A percentile compares a stretch with the other conserved stretches of the same genome.
Evolutionary conservation across 2,797 vertebrate species (phyloP).

Genomic region (Petrocephalus schoutedeni): DNA sequence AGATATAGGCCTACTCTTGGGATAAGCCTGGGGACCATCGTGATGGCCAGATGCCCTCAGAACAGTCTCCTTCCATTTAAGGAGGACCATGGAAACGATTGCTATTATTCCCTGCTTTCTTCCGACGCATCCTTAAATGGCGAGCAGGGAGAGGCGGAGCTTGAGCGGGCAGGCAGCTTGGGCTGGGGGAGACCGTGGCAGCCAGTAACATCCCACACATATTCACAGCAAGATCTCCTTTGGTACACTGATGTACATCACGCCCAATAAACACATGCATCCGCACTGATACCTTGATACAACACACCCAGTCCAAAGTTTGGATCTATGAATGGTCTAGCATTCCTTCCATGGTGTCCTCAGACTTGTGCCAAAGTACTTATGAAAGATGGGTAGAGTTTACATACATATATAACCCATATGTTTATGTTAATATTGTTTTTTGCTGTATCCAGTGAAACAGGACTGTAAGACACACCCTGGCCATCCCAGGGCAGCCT

Average conservation of each 20-base stretch:
- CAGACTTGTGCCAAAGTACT: not conserved
- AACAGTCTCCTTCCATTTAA: not conserved
- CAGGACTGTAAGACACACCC: not conserved
- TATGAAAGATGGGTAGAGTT: not conserved
- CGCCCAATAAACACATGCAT: not conserved
- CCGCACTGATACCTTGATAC: not conserved
- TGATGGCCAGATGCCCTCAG: not conserved
- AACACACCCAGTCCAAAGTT: not conserved
- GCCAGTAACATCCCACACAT: not conserved
- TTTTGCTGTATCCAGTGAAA: not conserved
- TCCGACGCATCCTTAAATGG: not conserved
- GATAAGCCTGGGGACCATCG: not conserved
- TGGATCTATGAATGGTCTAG: not conserved
- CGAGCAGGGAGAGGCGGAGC: not conserved
- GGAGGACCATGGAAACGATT: not conserved
- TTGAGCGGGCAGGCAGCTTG: not conserved
- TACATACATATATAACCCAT: not conserved
- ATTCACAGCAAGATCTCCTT: not conserved
- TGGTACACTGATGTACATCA: not conserved
- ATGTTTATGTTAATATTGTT: not conserved
- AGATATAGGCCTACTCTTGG: not conserved
- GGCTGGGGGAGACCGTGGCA: not conserved
- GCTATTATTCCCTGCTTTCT: not conserved
- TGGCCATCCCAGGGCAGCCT: not conserved
- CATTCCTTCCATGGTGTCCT: not conserved